Conservation (phyloP, 2,113 vertebrate genomes). For the Tragelaphus scriptus region DNA sequence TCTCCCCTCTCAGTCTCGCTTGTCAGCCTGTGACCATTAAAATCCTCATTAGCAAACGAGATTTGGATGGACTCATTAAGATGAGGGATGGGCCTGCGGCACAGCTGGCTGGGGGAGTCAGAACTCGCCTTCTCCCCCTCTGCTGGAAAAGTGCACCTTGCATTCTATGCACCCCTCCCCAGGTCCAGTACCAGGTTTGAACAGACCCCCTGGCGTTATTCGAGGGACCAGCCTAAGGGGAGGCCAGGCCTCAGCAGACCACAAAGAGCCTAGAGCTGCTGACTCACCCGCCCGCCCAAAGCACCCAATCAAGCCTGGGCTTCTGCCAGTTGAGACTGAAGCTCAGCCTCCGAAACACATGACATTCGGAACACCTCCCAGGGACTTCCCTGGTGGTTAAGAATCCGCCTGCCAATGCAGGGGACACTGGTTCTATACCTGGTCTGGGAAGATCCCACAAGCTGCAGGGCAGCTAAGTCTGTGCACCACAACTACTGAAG, state of each 20-base stretch:
- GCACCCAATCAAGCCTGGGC: neutral
- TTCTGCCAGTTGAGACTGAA: neutral
- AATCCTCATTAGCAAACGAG: slow-evolving; percentile 61
- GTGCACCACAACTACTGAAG: fast-evolving
- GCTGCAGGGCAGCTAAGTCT: neutral
- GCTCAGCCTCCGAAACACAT: neutral
- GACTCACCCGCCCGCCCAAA: neutral
- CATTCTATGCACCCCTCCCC: neutral
- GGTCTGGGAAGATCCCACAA: neutral
- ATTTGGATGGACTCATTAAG: slow-evolving; percentile 54
- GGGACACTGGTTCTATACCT: neutral
- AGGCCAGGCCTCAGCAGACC: neutral
- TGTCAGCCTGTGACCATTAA: slow-evolving; percentile 65
- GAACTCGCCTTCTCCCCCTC: neutral
- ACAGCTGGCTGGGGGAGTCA: neutral
- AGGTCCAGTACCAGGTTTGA: neutral
- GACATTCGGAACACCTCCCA: neutral
- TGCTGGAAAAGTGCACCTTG: neutral
- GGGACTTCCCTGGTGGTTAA: neutral
- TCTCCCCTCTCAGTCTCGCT: slow-evolving; percentile 39
- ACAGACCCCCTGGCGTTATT: too few relatives aligned
- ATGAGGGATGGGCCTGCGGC: slow-evolving; percentile 39
- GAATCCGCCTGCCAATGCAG: neutral
- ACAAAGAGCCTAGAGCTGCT: neutral
- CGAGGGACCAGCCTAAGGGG: neutral